phyloP scores from a whole-genome alignment of 2,797 vertebrate genomes.

The Pseudotriccus pelzelni region DNA sequence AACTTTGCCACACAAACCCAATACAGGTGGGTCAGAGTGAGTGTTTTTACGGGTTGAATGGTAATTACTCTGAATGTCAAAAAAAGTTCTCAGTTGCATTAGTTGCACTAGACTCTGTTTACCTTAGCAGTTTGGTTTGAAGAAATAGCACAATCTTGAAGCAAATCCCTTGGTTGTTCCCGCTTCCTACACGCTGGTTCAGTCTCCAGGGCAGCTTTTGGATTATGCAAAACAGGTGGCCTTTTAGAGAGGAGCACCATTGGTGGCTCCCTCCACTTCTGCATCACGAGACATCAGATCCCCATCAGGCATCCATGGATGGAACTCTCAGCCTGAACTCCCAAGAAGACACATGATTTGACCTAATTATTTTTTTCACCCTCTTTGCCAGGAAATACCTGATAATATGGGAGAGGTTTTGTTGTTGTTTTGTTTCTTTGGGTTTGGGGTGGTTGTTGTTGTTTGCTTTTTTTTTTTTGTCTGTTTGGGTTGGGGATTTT shows the following conservation, averaged over 20 bases:
- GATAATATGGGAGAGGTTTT: not conserved
- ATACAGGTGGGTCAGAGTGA: not conserved
- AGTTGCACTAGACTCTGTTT: not conserved
- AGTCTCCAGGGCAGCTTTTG: not conserved
- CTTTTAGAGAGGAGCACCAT: not conserved
- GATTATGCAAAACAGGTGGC: not conserved
- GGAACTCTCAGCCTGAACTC: fast-evolving
- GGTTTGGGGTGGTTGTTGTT: not conserved
- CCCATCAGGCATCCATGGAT: fast-evolving
- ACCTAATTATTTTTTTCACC: not conserved
- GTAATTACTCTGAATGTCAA: not conserved
- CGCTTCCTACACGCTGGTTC: not conserved
- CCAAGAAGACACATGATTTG: not conserved
- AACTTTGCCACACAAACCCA: not conserved
- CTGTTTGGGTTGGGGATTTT: not conserved
- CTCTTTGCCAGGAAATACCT: not conserved
- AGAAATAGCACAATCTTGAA: not conserved
- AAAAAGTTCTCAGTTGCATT: not conserved
- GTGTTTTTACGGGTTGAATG: not conserved
- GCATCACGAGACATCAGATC: not conserved
- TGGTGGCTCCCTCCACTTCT: not conserved
- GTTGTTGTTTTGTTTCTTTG: not conserved
- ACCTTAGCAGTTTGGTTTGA: not conserved
- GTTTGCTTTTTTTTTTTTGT: not conserved
- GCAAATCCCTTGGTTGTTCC: not conserved